Base-by-base conservation (phyloP, 2,113 vertebrate genomes). In the Rhinolophus sinicus region DNA sequence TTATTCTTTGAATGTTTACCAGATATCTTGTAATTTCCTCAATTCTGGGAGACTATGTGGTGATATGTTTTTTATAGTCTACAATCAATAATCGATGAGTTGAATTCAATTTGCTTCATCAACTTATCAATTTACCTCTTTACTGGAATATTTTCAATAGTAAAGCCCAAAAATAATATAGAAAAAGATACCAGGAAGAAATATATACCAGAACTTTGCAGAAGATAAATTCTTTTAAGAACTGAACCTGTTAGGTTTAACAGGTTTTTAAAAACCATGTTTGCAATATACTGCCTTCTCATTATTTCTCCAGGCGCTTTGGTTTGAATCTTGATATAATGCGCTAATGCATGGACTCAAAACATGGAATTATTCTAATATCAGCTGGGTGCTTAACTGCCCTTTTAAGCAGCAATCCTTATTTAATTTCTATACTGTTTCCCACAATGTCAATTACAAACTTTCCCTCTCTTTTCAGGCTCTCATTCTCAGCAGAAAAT, bases 351-450 rank as follows among this genome's bases (percentile, higher is more conserved):
- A 77, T 72, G 22, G 96, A 50, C 47, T 70, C 52, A 95, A 69
- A 50, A 69, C 40, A 83, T 26, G 35, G 92, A 75, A 94, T 69
- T 64, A 75, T 47, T 88, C n/a, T 18, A 56, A 2, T n/a, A 75
- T 83, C 44, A 81, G 8, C 15, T 50, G 18, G 13, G 1, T 78
- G 28, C 21, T 60, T 92, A 83, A 52, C 13, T 70, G 26, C 4
- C 7, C 54, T 90, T 94, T 73, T 84, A 21, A 88, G 30, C 3
- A 85, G 30, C 13, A 12, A 56, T 58, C 30, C 8, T 69, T 44
- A 64, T 69, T 86, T 90, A 95, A 70, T 88, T 65, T 70, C 26
- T 65, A 18, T 73, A n/a, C 15, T 72, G 47, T 54, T 81, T 96
- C 40, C 13, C 69, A 52, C 18, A 85, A 77, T 28, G 19, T 92